phyloP scores from a whole-genome alignment of 2,888 invertebrate genomes.

The Polyommatus iphigenia region DNA sequence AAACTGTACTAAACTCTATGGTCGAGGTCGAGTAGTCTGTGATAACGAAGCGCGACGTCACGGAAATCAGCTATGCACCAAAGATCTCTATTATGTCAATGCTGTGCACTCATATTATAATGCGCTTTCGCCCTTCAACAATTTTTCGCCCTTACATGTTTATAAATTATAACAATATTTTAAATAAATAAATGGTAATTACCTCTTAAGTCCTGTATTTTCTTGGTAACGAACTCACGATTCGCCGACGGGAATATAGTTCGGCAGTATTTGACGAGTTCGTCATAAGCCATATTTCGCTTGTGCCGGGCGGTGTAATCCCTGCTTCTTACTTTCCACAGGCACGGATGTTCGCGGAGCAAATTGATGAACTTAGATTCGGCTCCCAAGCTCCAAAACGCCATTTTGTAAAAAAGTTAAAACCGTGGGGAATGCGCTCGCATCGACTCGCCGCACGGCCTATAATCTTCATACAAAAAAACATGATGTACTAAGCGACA shows the following conservation, averaged over 20 bases:
- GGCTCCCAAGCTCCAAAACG: constrained; percentile 6
- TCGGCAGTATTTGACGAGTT: constrained; percentile 12
- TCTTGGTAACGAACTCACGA: constrained; percentile 26
- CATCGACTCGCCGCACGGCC: background rate
- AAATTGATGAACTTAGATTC: background rate
- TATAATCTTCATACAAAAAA: no score
- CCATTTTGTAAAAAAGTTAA: background rate
- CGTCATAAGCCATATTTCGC: background rate
- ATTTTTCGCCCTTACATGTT: background rate
- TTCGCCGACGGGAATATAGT: constrained; percentile 26
- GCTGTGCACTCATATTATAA: background rate
- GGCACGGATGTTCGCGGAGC: background rate
- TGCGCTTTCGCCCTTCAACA: background rate
- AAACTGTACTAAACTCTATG: background rate
- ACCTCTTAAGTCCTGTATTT: constrained; percentile 24
- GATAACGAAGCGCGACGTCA: background rate
- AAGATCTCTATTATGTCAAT: no score
- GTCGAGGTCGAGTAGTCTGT: no score
- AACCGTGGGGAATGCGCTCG: constrained; percentile 4
- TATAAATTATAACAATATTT: background rate
- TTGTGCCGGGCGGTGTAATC: background rate
- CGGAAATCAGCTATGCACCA: background rate
- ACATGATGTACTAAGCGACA: no score
- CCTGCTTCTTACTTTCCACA: background rate
- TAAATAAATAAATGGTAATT: background rate